Conservation (phyloP, 2,113 vertebrate genomes). For the Nibea coibor region DNA sequence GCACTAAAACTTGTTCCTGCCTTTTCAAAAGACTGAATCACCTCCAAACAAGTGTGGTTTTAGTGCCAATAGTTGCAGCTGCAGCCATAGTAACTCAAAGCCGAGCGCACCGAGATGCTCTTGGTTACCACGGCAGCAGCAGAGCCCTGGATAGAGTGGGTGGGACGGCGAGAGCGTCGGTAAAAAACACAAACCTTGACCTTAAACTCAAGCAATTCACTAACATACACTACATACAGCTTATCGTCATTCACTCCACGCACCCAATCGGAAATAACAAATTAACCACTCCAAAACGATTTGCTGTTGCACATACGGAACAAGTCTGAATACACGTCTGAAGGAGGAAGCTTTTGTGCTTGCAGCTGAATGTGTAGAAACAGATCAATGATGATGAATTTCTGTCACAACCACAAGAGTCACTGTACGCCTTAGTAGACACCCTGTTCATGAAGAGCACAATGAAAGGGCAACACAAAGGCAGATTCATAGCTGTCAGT, state of each 20-base stretch:
- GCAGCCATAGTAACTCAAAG: slow-evolving; percentile 27
- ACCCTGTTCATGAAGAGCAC: slow-evolving; percentile 65
- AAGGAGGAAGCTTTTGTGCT: slow-evolving; percentile 48
- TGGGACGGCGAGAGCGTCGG: neutral
- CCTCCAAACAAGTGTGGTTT: slow-evolving; percentile 18
- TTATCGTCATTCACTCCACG: neutral
- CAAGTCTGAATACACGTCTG: neutral
- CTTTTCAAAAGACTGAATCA: slow-evolving; percentile 33
- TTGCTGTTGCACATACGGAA: too few relatives aligned
- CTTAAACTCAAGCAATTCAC: slow-evolving; percentile 10
- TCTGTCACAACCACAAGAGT: slow-evolving; percentile 67
- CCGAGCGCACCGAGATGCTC: neutral
- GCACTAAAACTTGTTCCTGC: slow-evolving; percentile 5
- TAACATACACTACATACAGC: neutral
- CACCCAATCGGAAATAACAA: neutral
- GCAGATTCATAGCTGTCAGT: slow-evolving; percentile 34
- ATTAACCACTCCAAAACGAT: neutral
- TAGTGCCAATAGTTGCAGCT: slow-evolving; percentile 34
- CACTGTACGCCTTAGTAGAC: slow-evolving; percentile 72
- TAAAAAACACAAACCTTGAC: slow-evolving; percentile 43
- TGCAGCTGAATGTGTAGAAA: slow-evolving; percentile 59
- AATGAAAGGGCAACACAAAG: slow-evolving; percentile 79
- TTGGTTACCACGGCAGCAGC: slow-evolving; percentile 63
- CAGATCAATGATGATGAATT: slow-evolving; percentile 56
- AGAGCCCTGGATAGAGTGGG: slow-evolving; percentile 29